Evolutionary conservation across 2,113 vertebrate genomes (phyloP), one percentile per base, ranked within the genome.

Genomic region (Ctenomys sociabilis): DNA sequence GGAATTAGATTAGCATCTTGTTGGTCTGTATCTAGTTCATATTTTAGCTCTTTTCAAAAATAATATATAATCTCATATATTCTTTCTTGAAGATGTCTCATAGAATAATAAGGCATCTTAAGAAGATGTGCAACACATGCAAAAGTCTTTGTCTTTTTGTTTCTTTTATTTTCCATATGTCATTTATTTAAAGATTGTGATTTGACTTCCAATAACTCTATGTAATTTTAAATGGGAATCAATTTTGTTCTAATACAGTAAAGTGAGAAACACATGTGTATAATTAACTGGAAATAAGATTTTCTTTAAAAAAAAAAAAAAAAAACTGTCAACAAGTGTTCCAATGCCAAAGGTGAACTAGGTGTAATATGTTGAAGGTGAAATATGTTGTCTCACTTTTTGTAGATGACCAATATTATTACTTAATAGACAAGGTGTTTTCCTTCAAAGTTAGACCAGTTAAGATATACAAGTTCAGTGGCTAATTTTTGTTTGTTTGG

Each of bases 251-350:
- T 64, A 96, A 90, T 54, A 82, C 2, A 92, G 45, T 72, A 96
- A 97, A 97, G 88, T 1, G 97, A 97, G 83, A 1, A 70, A 96
- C 88, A 54, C 35, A 88, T 5, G n/a, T 57, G 2, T 45, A 85
- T 97, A 93, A 93, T 94, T 21, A 45, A 13, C 64, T 68, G 78
- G 87, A 98, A 97, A 95, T 94, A 92, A 95, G 95, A 61, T 35
- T 10, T 77, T 1, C 94, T 95, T 75, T 66, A 3, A 26, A 61
- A 80, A 90, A 32, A 52, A 52, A 52, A 3, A 26, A 61, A 80
- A 90, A 32, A 52, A 52, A 52, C 7, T 5, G 88, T 94, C 85
- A 97, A 78, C 7, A 93, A 21, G 63, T 68, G 14, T 45, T 94
- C 30, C 90, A 80, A 45, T 43, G 52, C 88, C 43, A 64, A 24